Conservation (phyloP, 2,888 invertebrate species). For the Anthophora plumipes region DNA sequence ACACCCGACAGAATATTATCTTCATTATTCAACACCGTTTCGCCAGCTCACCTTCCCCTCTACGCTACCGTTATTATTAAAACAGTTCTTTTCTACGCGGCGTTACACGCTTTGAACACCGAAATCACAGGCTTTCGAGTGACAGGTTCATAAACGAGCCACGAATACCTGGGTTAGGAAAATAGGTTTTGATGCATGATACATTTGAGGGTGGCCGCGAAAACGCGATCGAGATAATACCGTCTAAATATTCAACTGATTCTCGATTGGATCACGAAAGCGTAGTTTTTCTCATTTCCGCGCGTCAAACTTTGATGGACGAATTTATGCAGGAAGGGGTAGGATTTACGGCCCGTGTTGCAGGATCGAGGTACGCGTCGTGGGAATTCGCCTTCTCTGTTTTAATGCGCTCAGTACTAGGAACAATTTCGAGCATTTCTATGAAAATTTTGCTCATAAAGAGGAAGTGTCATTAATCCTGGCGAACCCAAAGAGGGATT, state of each 20-base stretch:
- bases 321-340: conserved; percentile 20
- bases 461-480: no score
- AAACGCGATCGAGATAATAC: neutral
- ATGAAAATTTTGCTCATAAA: no score
- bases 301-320: conserved; percentile 19
- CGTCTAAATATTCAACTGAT: neutral
- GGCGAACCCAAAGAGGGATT: no score
- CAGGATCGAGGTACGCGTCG: no score
- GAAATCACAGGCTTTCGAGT: neutral
- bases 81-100: conserved; percentile 15
- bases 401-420: neutral
- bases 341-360: neutral
- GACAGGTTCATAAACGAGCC: neutral
- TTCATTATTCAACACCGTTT: conserved; percentile 43
- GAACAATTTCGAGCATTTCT: no score
- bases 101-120: neutral
- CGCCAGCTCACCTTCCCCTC: no score
- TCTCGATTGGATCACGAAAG: no score
- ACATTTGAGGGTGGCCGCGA: neutral
- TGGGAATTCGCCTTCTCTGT: neutral
- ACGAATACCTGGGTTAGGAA: neutral
- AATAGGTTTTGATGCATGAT: conserved; percentile 1
- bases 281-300: conserved; percentile 10
- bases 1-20: conserved; percentile 41
- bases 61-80: neutral